These are phyloP conservation scores for Nomada fabriciana DNA, from an alignment of 2,888 invertebrate species.

Conservation along the genomic window DNA sequence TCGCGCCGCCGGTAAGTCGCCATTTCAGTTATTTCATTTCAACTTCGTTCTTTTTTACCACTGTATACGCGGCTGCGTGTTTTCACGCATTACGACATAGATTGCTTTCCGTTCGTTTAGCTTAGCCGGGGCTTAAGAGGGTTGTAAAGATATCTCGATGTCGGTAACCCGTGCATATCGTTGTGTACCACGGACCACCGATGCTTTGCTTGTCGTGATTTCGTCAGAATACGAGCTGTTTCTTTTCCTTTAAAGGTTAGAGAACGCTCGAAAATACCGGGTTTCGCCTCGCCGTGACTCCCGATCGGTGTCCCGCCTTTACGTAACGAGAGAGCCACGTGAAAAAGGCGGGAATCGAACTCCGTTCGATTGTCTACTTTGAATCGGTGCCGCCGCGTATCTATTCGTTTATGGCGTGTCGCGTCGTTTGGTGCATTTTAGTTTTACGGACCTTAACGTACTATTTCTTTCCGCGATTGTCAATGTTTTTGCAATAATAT, in stretches of 20 bases:
- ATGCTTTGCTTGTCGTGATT: slow-evolving; percentile 23
- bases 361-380: slow-evolving; percentile 39
- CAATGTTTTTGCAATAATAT: too few relatives aligned
- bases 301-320: slow-evolving; percentile 43
- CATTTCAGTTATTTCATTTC: slow-evolving; percentile 32
- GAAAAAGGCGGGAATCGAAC: slow-evolving; percentile 65
- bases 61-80: not conserved
- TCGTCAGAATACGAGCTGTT: slow-evolving; percentile 56
- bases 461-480: too few relatives aligned
- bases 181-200: not conserved
- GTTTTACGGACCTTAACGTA: not conserved
- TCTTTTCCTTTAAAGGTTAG: slow-evolving; percentile 71
- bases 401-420: not conserved
- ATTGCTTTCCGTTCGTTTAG: not conserved
- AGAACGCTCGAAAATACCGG: slow-evolving; percentile 64
- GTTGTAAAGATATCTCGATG: not conserved
- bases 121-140: not conserved
- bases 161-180: not conserved
- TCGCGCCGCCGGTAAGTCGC: slow-evolving; percentile 88
- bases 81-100: too few relatives aligned
- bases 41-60: slow-evolving; percentile 22
- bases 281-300: slow-evolving; percentile 36
- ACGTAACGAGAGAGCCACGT: slow-evolving; percentile 63
- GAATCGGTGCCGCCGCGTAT: slow-evolving; percentile 39
- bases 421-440: not conserved